Evolutionary conservation across 2,888 invertebrate species (phyloP), one percentile per base, ranked within the genome.

Genomic region (Lordiphosa fenestrarum): DNA sequence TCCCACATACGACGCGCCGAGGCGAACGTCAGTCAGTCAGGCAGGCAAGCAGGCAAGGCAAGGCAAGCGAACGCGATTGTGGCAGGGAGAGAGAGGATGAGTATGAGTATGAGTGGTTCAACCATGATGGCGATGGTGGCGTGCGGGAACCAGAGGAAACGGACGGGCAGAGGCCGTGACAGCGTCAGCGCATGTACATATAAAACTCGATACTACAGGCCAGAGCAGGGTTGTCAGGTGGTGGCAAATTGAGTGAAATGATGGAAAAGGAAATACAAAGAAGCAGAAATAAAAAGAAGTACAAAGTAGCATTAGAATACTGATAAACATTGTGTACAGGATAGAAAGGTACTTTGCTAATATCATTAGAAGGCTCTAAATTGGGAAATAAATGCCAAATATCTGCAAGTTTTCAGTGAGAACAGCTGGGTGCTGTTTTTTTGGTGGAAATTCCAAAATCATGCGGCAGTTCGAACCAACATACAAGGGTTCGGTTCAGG

Each of bases 1-100:
- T 86, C 85, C 87, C 86, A 86, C 85, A 87, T 86, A 81, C 82
- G 64, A 80, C 76, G 62, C 76, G 82, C 56, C 69, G 73, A 82
- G 78, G 77, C 74, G 66, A 72, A 66, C 73, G 81, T 80, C 77
- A 73, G 84, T 83, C 76, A 66, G 76, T 67, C 48, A 38, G 48
- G 37, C 72, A 69, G 61, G 66, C 65, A 63, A 57, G 61, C 64
- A 35, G 41, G 46, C 50, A 50, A 30, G 61, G 64, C 54, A 40
- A 49, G 62, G 67, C 66, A 58, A 62, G 65, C 65, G 56, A 62
- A 56, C 57, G 54, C 59, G 69, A 60, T 52, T 61, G 53, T 9
- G 61, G 57, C 52, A 54, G 49, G 46, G 55, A 35, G 44, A 39
- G 47, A 23, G 19, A 33, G 37, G 58, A 23, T 12, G 46, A 35